Evolutionary conservation across 1,140 invertebrate genomes (phyloP).

Genomic region (Pteromalus puparum): DNA sequence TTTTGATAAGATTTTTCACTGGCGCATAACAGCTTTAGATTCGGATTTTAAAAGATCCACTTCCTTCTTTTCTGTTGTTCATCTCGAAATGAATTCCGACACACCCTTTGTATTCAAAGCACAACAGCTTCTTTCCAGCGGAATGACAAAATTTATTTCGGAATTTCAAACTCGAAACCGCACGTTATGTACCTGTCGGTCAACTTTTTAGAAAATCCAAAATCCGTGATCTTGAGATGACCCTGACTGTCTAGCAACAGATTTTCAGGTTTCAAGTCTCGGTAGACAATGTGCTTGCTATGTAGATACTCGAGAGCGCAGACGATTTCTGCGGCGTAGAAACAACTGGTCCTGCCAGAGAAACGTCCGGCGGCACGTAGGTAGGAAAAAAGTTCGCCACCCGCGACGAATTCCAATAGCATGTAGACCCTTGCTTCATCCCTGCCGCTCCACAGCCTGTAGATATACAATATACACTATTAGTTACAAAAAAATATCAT

Average conservation of each 20-base stretch:
- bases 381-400: slow-evolving; percentile 97
- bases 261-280: slow-evolving; percentile 93
- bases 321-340: slow-evolving; percentile 96
- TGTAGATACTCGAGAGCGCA: slow-evolving; percentile 96
- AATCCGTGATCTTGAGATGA: slow-evolving; percentile 97
- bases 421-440: slow-evolving; percentile 93
- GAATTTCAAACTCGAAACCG: neutral
- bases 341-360: slow-evolving; percentile 88
- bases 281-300: slow-evolving; percentile 89
- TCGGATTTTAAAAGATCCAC: no score
- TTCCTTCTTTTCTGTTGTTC: no score
- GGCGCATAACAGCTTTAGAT: no score
- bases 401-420: slow-evolving; percentile 96
- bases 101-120: neutral
- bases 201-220: slow-evolving; percentile 97
- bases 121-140: no score
- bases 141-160: neutral
- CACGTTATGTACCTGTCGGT: slow-evolving; percentile 78
- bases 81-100: no score
- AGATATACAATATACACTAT: neutral
- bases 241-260: slow-evolving; percentile 93
- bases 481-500: neutral
- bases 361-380: slow-evolving; percentile 94
- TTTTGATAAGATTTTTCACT: no score
- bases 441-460: slow-evolving; percentile 92